A percentile compares a stretch with the other conserved stretches of the same genome.
These are phyloP conservation scores for Pseudorhombus dupliciocellatus DNA, from an alignment of 2,113 vertebrate species.

Conservation along the genomic window DNA sequence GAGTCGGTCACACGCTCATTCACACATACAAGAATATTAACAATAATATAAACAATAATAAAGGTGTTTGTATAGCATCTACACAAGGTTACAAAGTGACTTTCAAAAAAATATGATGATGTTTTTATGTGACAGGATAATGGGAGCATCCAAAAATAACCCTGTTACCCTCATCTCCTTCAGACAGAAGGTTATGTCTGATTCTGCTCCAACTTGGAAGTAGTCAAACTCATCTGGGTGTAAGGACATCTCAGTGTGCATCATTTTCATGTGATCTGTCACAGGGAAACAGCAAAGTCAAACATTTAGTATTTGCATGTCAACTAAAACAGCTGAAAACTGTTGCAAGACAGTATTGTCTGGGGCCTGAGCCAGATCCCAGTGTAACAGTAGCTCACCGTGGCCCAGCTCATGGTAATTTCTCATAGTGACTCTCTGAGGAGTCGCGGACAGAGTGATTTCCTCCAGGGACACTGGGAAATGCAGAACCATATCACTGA, in stretches of 20 bases:
- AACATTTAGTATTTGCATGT: not conserved
- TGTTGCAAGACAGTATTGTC: not conserved
- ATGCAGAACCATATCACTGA: constrained; percentile 85
- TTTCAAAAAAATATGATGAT: too few species aligned
- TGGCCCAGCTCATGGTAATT: constrained; percentile 83
- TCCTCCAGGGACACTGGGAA: constrained; percentile 91
- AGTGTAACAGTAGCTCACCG: constrained; percentile 76
- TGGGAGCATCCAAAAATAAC: constrained; percentile 46
- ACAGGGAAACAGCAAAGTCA: constrained; percentile 24
- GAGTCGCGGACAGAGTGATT: constrained; percentile 86
- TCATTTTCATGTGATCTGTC: constrained; percentile 83
- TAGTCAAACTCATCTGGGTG: constrained; percentile 90
- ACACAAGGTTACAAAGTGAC: too few species aligned
- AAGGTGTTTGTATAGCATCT: too few species aligned
- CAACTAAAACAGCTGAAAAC: not conserved
- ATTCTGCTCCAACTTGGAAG: constrained; percentile 88
- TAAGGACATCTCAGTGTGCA: constrained; percentile 88
- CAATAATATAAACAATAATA: not conserved
- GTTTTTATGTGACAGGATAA: constrained; percentile 55
- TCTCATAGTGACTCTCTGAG: constrained; percentile 85
- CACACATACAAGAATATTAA: not conserved
- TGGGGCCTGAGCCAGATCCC: not conserved
- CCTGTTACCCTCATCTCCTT: constrained; percentile 92
- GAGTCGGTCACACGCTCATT: constrained; percentile 16
- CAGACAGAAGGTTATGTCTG: constrained; percentile 93